Evolutionary conservation across 1,140 invertebrate species (phyloP).

Genomic region (Lineus longissimus): DNA sequence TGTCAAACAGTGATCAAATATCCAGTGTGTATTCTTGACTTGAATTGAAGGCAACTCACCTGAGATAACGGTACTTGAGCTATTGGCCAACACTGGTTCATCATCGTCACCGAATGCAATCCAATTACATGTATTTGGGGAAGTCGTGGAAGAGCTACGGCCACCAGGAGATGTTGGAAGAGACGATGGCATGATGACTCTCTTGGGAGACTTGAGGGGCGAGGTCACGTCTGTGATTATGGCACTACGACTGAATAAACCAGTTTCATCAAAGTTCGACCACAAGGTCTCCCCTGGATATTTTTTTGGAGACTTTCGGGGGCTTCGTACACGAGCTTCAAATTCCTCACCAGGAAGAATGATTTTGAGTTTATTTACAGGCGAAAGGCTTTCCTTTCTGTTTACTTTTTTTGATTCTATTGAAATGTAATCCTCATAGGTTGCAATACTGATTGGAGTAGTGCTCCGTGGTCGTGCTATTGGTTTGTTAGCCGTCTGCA

Average conservation of each 20-base stretch:
- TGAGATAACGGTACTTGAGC: too few relatives aligned
- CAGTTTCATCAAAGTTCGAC: slow-evolving; percentile 42
- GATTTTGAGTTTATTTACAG: slow-evolving; percentile 44
- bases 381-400: background rate
- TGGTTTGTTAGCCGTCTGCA: slow-evolving; percentile 73
- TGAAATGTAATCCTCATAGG: slow-evolving; percentile 67
- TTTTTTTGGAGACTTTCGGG: slow-evolving; percentile 17
- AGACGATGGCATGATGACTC: slow-evolving; percentile 41
- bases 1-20: too few relatives aligned
- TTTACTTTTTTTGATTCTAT: background rate
- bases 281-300: slow-evolving; percentile 17
- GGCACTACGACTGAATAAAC: slow-evolving; percentile 40
- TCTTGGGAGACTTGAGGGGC: slow-evolving; percentile 30
- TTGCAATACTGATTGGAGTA: slow-evolving; percentile 72
- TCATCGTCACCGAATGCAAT: background rate
- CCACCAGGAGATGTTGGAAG: slow-evolving; percentile 32
- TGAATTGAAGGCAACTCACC: too few relatives aligned
- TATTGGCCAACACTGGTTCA: background rate
- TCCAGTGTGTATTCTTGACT: too few relatives aligned
- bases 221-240: slow-evolving; percentile 36
- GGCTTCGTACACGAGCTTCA: slow-evolving; percentile 29
- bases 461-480: slow-evolving; percentile 82
- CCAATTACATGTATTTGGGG: background rate
- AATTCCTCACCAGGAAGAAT: slow-evolving; percentile 42
- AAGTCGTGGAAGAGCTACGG: slow-evolving; percentile 3